Evolutionary conservation across 2,888 invertebrate genomes (phyloP).

Genomic region (Trypoxylon attenuatum): DNA sequence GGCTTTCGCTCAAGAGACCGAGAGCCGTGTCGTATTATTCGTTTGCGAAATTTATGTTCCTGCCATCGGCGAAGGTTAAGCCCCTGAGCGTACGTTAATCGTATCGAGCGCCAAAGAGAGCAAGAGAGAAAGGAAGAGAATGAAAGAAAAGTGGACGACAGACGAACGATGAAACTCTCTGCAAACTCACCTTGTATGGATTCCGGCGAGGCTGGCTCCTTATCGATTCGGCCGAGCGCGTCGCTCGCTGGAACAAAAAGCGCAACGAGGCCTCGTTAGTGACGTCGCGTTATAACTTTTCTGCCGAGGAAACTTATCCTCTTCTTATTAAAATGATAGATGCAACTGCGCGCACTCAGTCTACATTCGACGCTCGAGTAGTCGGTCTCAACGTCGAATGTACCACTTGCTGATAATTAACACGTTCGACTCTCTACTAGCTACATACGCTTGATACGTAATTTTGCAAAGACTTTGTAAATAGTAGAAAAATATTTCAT

Average conservation of each 20-base stretch:
- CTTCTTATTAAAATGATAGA: slow-evolving; percentile 38
- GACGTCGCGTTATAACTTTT: slow-evolving; percentile 44
- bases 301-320: slow-evolving; percentile 37
- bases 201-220: slow-evolving; percentile 85
- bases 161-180: slow-evolving; percentile 51
- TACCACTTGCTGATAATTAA: too few species aligned
- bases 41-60: slow-evolving; percentile 45
- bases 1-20: slow-evolving; percentile 29
- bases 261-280: slow-evolving; percentile 54
- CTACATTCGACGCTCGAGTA: too few species aligned
- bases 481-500: too few species aligned
- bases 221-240: slow-evolving; percentile 81
- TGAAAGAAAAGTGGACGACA: slow-evolving; percentile 29
- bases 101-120: slow-evolving; percentile 18
- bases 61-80: slow-evolving; percentile 46
- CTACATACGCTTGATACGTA: too few species aligned
- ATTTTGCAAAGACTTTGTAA: too few species aligned
- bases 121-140: neutral
- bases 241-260: slow-evolving; percentile 77
- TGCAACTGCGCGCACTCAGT: too few species aligned
- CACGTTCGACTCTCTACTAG: too few species aligned
- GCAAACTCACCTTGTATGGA: slow-evolving; percentile 71
- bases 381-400: too few species aligned
- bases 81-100: slow-evolving; percentile 48
- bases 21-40: slow-evolving; percentile 40